Conservation (phyloP, 2,888 invertebrate genomes). For the Alloplasta piceator region DNA sequence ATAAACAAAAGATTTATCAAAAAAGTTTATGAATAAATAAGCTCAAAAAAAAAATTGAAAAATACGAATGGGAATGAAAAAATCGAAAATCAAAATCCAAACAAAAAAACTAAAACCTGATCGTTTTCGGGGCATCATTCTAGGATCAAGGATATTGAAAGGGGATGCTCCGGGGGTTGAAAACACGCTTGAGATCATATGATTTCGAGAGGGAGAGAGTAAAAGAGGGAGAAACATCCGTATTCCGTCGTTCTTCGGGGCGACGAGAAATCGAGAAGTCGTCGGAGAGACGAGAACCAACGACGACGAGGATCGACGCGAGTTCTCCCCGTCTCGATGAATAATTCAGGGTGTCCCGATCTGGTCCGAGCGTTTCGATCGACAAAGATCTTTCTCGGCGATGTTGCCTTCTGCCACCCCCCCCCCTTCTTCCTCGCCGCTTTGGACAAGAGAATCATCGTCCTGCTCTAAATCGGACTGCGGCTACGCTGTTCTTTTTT, state of each 20-base stretch:
- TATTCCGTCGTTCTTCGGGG: constrained; percentile 15
- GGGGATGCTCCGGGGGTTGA: not conserved
- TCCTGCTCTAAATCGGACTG: constrained; percentile 76
- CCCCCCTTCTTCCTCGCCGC: constrained; percentile 30
- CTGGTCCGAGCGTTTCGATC: constrained; percentile 58
- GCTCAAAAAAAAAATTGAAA: too few relatives aligned
- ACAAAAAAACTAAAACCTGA: too few relatives aligned
- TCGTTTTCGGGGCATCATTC: too few relatives aligned
- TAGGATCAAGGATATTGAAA: not conserved
- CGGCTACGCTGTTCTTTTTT: constrained; percentile 68
- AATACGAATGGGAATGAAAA: too few relatives aligned
- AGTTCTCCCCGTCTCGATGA: constrained; percentile 73
- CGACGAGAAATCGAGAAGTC: constrained; percentile 46
- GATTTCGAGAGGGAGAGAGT: constrained; percentile 15
- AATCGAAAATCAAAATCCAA: too few relatives aligned
- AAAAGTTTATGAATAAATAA: too few relatives aligned
- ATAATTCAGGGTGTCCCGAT: constrained; percentile 79
- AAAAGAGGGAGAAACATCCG: too few relatives aligned
- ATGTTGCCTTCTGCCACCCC: constrained; percentile 10
- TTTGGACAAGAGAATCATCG: constrained; percentile 70
- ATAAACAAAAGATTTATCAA: too few relatives aligned
- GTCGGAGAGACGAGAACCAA: constrained; percentile 31
- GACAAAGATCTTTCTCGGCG: constrained; percentile 52
- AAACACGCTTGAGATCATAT: constrained; percentile 55
- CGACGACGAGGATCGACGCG: constrained; percentile 34